phyloP scores from a whole-genome alignment of 2,113 vertebrate genomes.

The Rhineura floridana region DNA sequence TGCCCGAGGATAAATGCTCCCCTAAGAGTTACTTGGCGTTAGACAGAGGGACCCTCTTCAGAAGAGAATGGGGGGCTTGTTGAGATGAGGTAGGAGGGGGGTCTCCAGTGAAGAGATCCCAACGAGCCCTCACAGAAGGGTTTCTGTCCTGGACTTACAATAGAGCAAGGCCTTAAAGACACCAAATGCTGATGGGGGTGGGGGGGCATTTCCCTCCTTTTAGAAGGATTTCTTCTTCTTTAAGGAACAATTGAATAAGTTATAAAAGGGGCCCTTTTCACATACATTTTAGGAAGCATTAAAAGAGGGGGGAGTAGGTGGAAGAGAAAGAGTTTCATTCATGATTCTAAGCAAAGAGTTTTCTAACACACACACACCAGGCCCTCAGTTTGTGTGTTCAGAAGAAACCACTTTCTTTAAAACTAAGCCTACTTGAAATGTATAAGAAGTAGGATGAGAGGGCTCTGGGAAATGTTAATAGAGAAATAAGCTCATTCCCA shows the following conservation, averaged over 20 bases:
- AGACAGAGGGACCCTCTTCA: constrained; percentile 97
- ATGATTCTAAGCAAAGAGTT: not conserved
- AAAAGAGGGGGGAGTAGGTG: constrained; percentile 1
- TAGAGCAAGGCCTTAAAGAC: constrained; percentile 82
- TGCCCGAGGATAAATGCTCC: constrained; percentile 90
- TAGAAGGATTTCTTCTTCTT: constrained; percentile 60
- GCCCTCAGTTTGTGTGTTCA: not conserved
- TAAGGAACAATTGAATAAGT: constrained; percentile 67
- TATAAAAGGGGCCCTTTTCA: constrained; percentile 61
- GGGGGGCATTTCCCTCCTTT: constrained; percentile 62
- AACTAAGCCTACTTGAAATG: constrained; percentile 12
- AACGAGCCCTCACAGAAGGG: constrained; percentile 82
- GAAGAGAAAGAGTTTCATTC: not conserved
- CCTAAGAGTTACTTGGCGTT: constrained; percentile 93
- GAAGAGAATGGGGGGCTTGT: constrained; percentile 94
- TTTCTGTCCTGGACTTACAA: constrained; percentile 87
- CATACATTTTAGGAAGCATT: constrained; percentile 41
- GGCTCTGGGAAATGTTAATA: not conserved
- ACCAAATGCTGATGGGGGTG: constrained; percentile 71
- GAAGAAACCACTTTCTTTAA: constrained; percentile 10
- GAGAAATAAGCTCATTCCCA: constrained; percentile 27
- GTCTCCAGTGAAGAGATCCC: constrained; percentile 67
- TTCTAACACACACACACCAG: not conserved
- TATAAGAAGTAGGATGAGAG: not conserved
- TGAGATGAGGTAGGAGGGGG: constrained; percentile 80